A percentile compares a stretch with the other conserved stretches of the same genome.
phyloP scores from a whole-genome alignment of 2,797 vertebrate genomes.

The Sebastiscus tertius region DNA sequence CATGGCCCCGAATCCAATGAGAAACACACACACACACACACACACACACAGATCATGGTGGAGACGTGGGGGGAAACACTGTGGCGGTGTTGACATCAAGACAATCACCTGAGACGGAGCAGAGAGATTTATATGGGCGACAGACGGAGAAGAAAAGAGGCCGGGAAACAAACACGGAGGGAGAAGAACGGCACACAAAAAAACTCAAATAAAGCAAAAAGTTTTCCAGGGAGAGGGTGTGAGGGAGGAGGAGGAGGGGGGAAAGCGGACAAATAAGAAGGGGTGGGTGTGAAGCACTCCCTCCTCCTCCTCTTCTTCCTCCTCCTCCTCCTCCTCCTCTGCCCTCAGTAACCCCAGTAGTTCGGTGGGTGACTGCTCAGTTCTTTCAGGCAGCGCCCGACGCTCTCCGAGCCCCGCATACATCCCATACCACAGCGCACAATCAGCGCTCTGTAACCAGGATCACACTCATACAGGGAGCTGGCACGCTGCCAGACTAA shows the following conservation, averaged over 20 bases:
- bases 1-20: background rate
- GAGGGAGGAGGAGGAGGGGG: slow-evolving; percentile 21
- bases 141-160: background rate
- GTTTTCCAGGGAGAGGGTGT: slow-evolving; percentile 52
- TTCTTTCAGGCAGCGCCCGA: slow-evolving; percentile 55
- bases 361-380: slow-evolving; percentile 67
- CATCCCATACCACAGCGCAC: slow-evolving; percentile 74
- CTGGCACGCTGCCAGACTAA: slow-evolving; percentile 44
- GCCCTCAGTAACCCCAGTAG: slow-evolving; percentile 74
- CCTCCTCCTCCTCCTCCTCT: slow-evolving; percentile 41
- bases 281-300: slow-evolving; percentile 57
- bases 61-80: slow-evolving; percentile 35
- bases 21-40: slow-evolving; percentile 2
- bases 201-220: slow-evolving; percentile 23
- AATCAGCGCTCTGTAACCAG: slow-evolving; percentile 70
- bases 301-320: slow-evolving; percentile 24
- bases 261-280: slow-evolving; percentile 60
- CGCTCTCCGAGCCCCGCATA: slow-evolving; percentile 49
- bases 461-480: slow-evolving; percentile 39
- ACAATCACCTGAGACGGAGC: slow-evolving; percentile 41
- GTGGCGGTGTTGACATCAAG: slow-evolving; percentile 38
- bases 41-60: slow-evolving; percentile 29
- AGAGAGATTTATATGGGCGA: slow-evolving; percentile 15
- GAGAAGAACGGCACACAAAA: slow-evolving; percentile 3
- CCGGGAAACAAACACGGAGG: slow-evolving; percentile 15